Conservation (phyloP, 2,888 invertebrate species). For the Macropis europaea region DNA sequence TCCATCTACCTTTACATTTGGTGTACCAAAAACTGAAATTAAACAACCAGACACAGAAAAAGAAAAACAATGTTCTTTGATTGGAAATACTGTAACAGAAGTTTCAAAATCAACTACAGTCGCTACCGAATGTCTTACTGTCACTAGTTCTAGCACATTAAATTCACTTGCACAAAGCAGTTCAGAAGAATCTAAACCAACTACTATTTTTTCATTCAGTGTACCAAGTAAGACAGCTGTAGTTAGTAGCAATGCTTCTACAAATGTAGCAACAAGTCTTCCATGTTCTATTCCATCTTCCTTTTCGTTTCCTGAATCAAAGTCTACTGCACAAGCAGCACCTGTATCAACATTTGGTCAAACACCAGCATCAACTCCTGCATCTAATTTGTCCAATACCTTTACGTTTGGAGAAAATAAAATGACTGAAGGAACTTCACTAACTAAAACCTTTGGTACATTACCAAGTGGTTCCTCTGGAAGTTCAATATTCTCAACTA, state of each 20-base stretch:
- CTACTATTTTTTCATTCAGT: conserved; percentile 60
- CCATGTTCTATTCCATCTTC: conserved; percentile 56
- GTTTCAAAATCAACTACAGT: conserved; percentile 21
- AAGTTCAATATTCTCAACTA: conserved; percentile 38
- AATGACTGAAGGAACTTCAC: conserved; percentile 16
- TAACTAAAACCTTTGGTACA: conserved; percentile 33
- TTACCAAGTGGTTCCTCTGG: conserved; percentile 24
- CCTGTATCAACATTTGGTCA: conserved; percentile 48
- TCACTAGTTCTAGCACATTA: conserved; percentile 13
- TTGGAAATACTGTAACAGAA: conserved; percentile 38
- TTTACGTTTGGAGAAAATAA: conserved; percentile 58
- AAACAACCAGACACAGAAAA: conserved; percentile 20
- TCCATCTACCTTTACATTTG: conserved; percentile 70
- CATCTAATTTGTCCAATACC: conserved; percentile 31
- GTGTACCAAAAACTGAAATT: conserved; percentile 43
- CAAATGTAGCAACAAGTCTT: conserved; percentile 52
- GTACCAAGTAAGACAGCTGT: conserved; percentile 24
- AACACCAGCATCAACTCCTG: conserved; percentile 21
- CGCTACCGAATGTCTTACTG: conserved; percentile 12
- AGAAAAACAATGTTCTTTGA: conserved; percentile 19
- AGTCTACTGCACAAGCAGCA: conserved; percentile 37
- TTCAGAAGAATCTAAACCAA: conserved; percentile 30
- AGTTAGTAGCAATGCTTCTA: conserved; percentile 21
- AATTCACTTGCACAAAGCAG: conserved; percentile 17
- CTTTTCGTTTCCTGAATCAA: conserved; percentile 53